These are phyloP conservation scores for Hipparchia semele DNA, from an alignment of 2,888 invertebrate genomes.

Conservation along the genomic window DNA sequence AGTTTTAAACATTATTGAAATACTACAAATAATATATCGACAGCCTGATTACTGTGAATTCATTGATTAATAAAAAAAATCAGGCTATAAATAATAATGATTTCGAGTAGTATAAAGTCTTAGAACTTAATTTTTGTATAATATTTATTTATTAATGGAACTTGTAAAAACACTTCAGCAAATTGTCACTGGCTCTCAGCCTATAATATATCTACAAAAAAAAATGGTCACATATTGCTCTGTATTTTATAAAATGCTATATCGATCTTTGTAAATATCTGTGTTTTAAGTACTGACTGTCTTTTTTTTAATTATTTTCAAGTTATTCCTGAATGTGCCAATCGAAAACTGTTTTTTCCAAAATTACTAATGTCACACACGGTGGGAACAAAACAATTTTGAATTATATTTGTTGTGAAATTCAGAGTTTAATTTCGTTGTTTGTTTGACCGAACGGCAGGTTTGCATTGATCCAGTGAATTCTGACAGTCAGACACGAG, in stretches of 20 bases:
- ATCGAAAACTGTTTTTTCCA: slow-evolving; percentile 35
- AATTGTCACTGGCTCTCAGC: background rate
- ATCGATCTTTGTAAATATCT: slow-evolving; percentile 37
- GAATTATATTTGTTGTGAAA: slow-evolving; percentile 51
- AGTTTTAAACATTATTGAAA: too few species aligned
- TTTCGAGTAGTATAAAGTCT: too few species aligned
- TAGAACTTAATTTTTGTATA: background rate
- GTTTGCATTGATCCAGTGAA: background rate
- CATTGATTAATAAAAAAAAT: too few species aligned
- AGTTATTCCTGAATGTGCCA: slow-evolving; percentile 50
- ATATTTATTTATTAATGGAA: background rate
- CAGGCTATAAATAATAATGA: too few species aligned
- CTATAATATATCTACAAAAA: background rate
- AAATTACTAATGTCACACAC: slow-evolving; percentile 36
- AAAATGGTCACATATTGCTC: background rate
- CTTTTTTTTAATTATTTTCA: slow-evolving; percentile 35
- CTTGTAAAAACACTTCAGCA: background rate
- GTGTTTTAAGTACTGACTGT: slow-evolving; percentile 26
- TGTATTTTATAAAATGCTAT: slow-evolving; percentile 5
- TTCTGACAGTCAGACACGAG: too few species aligned
- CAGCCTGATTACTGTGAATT: too few species aligned
- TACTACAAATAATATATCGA: too few species aligned
- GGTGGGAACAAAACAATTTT: slow-evolving; percentile 42
- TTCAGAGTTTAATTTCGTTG: slow-evolving; percentile 57
- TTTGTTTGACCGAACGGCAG: slow-evolving; percentile 30